phyloP scores from a whole-genome alignment of 2,113 vertebrate genomes.

The Synchiropus splendidus region DNA sequence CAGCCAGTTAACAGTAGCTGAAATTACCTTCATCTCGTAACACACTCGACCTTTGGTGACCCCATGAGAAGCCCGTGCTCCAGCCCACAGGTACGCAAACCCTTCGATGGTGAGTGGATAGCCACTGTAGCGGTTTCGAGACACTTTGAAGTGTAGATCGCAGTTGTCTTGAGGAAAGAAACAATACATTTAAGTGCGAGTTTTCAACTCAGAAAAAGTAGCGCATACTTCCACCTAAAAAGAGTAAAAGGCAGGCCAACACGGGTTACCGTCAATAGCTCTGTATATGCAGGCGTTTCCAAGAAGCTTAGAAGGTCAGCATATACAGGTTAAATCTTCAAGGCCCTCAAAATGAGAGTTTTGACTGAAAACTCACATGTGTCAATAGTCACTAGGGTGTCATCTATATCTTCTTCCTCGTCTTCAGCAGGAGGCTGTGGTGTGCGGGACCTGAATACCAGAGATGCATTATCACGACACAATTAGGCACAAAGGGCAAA shows the following conservation, averaged over 20 bases:
- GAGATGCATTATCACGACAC: background rate
- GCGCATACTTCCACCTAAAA: too few relatives aligned
- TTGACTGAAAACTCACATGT: conserved; percentile 71
- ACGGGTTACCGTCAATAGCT: too few relatives aligned
- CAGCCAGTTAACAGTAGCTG: too few relatives aligned
- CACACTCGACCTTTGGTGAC: conserved; percentile 74
- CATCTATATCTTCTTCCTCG: conserved; percentile 82
- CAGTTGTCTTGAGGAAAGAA: conserved; percentile 72
- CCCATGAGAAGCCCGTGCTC: conserved; percentile 79
- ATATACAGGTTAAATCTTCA: too few relatives aligned
- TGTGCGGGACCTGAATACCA: conserved; percentile 68
- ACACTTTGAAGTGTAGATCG: conserved; percentile 87
- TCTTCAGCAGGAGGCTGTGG: conserved; percentile 83
- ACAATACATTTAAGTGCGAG: too few relatives aligned
- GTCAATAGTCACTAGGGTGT: conserved; percentile 77
- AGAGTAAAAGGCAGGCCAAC: too few relatives aligned
- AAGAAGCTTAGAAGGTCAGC: too few relatives aligned
- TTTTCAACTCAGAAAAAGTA: too few relatives aligned
- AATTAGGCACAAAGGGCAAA: background rate
- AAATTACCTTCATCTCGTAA: conserved; percentile 82
- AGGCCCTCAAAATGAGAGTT: too few relatives aligned
- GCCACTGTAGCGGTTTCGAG: conserved; percentile 78
- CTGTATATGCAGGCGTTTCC: too few relatives aligned
- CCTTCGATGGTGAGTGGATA: conserved; percentile 85
- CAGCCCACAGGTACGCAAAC: conserved; percentile 86